phyloP scores from a whole-genome alignment of 1,140 invertebrate genomes.

The Lethocerus indicus region DNA sequence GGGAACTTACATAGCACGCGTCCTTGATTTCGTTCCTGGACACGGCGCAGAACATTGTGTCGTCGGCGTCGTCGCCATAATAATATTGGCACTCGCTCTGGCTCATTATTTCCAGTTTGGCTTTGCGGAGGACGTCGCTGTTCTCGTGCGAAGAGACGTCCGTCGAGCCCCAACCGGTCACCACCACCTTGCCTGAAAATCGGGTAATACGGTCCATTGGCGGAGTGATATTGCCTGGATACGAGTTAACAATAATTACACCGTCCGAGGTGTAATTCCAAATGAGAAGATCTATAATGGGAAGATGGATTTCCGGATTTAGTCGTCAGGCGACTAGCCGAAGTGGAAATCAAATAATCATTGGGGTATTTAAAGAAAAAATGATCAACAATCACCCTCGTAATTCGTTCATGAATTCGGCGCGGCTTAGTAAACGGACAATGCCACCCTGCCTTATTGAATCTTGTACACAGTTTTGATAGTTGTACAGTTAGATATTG shows the following conservation, averaged over 20 bases:
- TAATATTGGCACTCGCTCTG: neutral
- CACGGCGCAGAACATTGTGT: neutral
- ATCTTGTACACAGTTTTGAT: too few relatives aligned
- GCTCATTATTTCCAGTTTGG: neutral
- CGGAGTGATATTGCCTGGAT: neutral
- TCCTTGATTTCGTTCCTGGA: neutral
- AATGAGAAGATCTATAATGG: neutral
- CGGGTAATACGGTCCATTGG: neutral
- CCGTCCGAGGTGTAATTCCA: neutral
- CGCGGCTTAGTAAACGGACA: too few relatives aligned
- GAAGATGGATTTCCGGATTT: too few relatives aligned
- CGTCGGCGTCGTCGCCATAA: constrained; percentile 1
- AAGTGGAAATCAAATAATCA: too few relatives aligned
- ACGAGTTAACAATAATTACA: neutral
- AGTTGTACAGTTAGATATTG: too few relatives aligned
- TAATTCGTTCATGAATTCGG: too few relatives aligned
- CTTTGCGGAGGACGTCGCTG: neutral
- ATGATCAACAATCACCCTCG: too few relatives aligned
- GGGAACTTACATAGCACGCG: neutral
- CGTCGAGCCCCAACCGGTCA: constrained; percentile 2
- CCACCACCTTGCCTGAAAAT: neutral
- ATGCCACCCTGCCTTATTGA: too few relatives aligned
- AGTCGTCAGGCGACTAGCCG: too few relatives aligned
- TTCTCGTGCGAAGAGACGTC: too few relatives aligned
- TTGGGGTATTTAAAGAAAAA: too few relatives aligned